Conservation (phyloP, 2,113 vertebrate genomes). For the Sialia sialis region DNA sequence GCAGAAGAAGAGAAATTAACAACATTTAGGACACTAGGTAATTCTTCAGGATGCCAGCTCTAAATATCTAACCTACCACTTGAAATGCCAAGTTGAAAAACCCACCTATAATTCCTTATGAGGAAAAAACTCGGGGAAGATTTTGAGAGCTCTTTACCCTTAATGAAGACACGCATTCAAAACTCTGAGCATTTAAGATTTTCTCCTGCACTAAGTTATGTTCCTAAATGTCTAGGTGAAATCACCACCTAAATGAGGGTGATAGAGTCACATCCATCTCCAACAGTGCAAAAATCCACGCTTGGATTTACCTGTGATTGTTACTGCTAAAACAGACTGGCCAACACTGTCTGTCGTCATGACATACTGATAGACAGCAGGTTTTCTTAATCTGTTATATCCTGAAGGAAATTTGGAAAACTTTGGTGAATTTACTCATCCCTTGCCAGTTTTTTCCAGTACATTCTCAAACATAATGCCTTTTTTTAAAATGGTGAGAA, state of each 20-base stretch:
- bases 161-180: neutral
- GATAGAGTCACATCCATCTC: neutral
- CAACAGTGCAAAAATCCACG: neutral
- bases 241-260: neutral
- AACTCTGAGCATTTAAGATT: neutral
- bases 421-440: neutral
- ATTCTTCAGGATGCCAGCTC: neutral
- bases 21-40: neutral
- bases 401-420: neutral
- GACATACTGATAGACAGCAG: neutral
- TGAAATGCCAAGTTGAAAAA: neutral
- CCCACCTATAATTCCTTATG: neutral
- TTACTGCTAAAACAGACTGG: neutral
- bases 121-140: neutral
- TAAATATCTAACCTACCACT: neutral
- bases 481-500: neutral
- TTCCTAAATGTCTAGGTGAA: neutral
- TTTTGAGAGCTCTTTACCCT: neutral
- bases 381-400: neutral
- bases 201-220: neutral
- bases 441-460: neutral
- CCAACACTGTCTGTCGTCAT: neutral
- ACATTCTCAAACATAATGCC: neutral
- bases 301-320: neutral
- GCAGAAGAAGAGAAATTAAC: neutral